Evolutionary conservation across 2,888 invertebrate genomes (phyloP).

Genomic region (Hypselothyrea guttata): DNA sequence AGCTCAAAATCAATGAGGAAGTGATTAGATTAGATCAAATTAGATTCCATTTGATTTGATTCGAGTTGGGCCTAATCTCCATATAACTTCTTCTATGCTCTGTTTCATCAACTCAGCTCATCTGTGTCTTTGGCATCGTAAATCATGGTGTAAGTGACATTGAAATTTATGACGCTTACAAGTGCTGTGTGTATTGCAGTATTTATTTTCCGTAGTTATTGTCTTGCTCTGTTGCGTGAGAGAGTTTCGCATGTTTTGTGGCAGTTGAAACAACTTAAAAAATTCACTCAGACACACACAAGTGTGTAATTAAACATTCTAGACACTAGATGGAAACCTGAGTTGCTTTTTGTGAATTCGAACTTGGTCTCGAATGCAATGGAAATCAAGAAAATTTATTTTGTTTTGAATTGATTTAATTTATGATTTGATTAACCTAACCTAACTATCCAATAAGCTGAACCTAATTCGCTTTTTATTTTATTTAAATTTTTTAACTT

Average conservation of each 20-base stretch:
- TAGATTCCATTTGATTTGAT: conserved; percentile 29
- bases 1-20: conserved; percentile 63
- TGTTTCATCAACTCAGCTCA: no score
- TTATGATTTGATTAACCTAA: no score
- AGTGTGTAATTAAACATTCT: neutral
- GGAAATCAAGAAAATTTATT: no score
- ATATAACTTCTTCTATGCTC: neutral
- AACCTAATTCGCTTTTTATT: no score
- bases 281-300: conserved; percentile 7
- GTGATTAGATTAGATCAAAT: conserved; percentile 63
- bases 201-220: conserved; percentile 14
- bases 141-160: conserved; percentile 77
- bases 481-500: no score
- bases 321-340: no score
- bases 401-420: no score
- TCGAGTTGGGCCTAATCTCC: conserved; percentile 6
- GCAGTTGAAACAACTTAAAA: conserved; percentile 36
- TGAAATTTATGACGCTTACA: conserved; percentile 67
- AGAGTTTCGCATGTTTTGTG: conserved; percentile 67
- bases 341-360: no score
- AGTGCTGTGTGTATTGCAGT: conserved; percentile 17
- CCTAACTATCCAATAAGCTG: no score
- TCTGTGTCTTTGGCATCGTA: conserved; percentile 52
- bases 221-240: conserved; percentile 73
- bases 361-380: no score